Conservation (phyloP, 2,113 vertebrate species). For the Tamias sibiricus region DNA sequence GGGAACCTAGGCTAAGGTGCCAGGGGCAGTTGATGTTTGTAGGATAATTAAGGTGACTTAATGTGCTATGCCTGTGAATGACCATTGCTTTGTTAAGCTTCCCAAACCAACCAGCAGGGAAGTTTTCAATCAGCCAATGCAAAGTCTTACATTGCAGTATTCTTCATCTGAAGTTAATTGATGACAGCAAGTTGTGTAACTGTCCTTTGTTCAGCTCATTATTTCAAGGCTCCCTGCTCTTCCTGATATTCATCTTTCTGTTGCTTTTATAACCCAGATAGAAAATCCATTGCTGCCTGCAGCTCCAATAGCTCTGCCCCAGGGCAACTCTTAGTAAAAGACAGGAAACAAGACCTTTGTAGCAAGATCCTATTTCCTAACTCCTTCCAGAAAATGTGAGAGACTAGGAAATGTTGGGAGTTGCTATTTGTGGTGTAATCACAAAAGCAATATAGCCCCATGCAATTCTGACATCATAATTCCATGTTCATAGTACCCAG, state of each 20-base stretch:
- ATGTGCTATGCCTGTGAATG: neutral
- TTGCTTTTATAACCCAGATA: neutral
- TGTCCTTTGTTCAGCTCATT: neutral
- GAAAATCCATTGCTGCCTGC: neutral
- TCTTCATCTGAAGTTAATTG: neutral
- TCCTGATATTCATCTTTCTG: accelerated
- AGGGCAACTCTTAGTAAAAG: neutral
- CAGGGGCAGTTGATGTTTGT: accelerated
- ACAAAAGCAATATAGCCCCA: accelerated
- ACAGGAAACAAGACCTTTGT: neutral
- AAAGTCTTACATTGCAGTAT: neutral
- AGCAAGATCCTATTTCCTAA: neutral
- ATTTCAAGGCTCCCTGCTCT: neutral
- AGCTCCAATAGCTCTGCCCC: accelerated
- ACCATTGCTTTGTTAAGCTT: neutral
- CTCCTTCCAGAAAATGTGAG: neutral
- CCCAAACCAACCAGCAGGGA: neutral
- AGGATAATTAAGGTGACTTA: too few relatives aligned
- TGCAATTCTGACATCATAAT: too few relatives aligned
- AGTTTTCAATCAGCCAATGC: neutral
- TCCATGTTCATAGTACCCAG: accelerated
- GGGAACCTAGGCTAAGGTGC: too few relatives aligned
- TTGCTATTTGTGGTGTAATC: neutral
- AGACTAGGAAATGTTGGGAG: neutral
- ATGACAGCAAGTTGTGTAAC: accelerated